Percentiles rank a stretch among this genome's conserved stretches.
Conservation (phyloP, 2,797 vertebrate species). For the Spinus olivaceus region DNA sequence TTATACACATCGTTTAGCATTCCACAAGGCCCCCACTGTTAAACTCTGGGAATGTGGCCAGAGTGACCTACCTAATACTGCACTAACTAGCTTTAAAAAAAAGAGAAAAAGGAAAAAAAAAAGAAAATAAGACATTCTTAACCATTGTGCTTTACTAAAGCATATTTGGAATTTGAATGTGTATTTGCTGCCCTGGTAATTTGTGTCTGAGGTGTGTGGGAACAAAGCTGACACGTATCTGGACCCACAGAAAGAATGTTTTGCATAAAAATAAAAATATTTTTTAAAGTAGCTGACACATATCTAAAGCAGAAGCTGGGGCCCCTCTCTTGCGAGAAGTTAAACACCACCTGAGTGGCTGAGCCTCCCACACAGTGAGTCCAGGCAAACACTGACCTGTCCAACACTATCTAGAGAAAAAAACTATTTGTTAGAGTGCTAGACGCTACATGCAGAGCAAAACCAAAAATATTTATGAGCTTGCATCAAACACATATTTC, state of each 20-base stretch:
- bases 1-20: constrained; percentile 85
- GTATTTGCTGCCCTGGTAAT: constrained; percentile 35
- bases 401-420: neutral
- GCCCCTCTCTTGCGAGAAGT: neutral
- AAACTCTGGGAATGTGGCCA: constrained; percentile 83
- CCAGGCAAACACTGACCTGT: neutral
- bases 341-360: constrained; percentile 8
- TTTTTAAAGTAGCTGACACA: neutral
- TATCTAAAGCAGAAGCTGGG: constrained; percentile 1
- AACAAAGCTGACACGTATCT: neutral
- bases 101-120: neutral
- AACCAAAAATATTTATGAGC: neutral
- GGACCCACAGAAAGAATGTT: constrained; percentile 1
- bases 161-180: constrained; percentile 64
- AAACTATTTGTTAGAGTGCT: neutral
- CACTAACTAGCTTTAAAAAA: constrained; percentile 64
- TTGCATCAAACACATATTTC: neutral
- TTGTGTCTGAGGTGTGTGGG: neutral
- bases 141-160: constrained; percentile 59
- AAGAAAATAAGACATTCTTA: constrained; percentile 57
- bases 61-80: constrained; percentile 81
- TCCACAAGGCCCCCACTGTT: constrained; percentile 88
- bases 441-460: neutral
- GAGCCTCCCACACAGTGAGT: neutral
- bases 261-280: neutral